phyloP scores from a whole-genome alignment of 2,888 invertebrate species.

The Timema podura region DNA sequence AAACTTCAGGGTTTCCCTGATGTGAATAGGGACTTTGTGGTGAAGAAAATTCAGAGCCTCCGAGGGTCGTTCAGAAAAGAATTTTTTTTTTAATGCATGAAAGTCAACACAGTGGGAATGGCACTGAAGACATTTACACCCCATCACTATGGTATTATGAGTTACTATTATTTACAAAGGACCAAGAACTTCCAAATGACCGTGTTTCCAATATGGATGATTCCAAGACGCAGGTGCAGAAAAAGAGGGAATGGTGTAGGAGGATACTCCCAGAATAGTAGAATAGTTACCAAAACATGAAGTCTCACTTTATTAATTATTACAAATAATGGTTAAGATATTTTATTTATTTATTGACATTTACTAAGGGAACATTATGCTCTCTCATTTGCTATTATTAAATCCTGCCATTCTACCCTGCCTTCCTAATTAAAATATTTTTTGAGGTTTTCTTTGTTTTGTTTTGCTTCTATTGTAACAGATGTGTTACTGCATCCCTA shows the following conservation, averaged over 20 bases:
- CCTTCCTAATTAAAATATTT: not conserved
- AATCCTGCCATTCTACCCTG: not conserved
- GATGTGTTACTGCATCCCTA: too few relatives aligned
- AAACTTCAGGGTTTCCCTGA: conserved; percentile 3
- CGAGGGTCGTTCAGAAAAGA: not conserved
- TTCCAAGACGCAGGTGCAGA: too few relatives aligned
- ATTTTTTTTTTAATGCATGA: not conserved
- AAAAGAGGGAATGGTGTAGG: too few relatives aligned
- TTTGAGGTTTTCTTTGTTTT: not conserved
- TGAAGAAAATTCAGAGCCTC: conserved; percentile 3
- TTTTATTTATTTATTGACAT: too few relatives aligned
- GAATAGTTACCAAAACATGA: too few relatives aligned
- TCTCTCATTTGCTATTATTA: not conserved
- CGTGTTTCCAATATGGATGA: not conserved
- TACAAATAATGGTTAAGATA: too few relatives aligned
- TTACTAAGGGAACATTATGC: not conserved
- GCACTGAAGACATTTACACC: not conserved
- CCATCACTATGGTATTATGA: conserved; percentile 10
- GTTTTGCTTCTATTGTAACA: not conserved
- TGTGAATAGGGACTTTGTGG: conserved; percentile 5
- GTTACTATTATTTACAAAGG: not conserved
- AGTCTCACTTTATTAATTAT: too few relatives aligned
- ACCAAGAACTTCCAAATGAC: not conserved
- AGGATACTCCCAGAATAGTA: too few relatives aligned
- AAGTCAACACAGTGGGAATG: not conserved